These are phyloP conservation scores for Samia ricini DNA, from an alignment of 1,140 invertebrate species.

Conservation along the genomic window DNA sequence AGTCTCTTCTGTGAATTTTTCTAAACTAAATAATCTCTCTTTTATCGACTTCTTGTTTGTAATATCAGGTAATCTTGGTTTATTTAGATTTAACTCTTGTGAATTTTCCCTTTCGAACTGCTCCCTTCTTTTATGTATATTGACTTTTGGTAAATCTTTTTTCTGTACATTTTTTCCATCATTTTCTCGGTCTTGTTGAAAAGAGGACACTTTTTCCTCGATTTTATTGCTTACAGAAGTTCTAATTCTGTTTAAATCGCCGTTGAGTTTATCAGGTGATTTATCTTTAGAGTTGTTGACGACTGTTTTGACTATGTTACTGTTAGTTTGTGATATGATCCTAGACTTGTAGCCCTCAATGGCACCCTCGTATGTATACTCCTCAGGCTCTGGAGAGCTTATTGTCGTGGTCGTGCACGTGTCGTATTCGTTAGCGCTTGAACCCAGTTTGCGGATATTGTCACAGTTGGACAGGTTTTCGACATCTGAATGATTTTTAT, in stretches of 20 bases:
- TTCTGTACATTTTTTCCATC: slow-evolving; percentile 71
- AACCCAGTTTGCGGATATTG: slow-evolving; percentile 70
- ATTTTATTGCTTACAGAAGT: slow-evolving; percentile 73
- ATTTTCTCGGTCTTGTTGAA: slow-evolving; percentile 68
- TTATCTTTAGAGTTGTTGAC: slow-evolving; percentile 66
- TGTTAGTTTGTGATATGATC: slow-evolving; percentile 78
- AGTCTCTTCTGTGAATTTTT: slow-evolving; percentile 76
- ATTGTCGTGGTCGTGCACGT: slow-evolving; percentile 80
- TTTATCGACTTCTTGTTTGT: slow-evolving; percentile 83
- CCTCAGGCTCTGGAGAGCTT: slow-evolving; percentile 82
- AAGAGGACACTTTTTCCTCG: slow-evolving; percentile 75
- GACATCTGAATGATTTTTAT: slow-evolving; percentile 81
- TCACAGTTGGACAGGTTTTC: slow-evolving; percentile 76
- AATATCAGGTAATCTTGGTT: slow-evolving; percentile 79
- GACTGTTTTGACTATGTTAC: slow-evolving; percentile 65
- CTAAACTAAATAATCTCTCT: slow-evolving; percentile 83
- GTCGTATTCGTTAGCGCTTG: slow-evolving; percentile 79
- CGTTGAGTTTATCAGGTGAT: slow-evolving; percentile 62
- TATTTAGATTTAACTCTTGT: slow-evolving; percentile 69
- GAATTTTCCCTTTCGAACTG: slow-evolving; percentile 85
- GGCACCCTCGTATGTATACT: slow-evolving; percentile 92
- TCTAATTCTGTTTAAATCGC: slow-evolving; percentile 71
- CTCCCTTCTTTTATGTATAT: slow-evolving; percentile 88
- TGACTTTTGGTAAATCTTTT: slow-evolving; percentile 85
- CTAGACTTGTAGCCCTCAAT: slow-evolving; percentile 90